Conservation (phyloP, 2,888 invertebrate species). For the Troides aeacus region DNA sequence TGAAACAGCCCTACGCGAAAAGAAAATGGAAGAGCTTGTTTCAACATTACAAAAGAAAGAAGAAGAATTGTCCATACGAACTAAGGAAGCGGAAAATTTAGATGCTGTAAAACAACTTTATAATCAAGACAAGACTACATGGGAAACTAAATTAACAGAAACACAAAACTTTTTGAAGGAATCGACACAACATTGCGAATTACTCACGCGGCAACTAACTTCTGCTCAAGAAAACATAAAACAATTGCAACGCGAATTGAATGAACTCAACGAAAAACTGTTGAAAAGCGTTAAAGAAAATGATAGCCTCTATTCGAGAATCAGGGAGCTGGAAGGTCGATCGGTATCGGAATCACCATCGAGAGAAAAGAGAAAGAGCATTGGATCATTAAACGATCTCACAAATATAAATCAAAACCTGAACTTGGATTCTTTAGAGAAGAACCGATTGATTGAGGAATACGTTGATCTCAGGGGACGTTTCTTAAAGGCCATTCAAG, state of each 20-base stretch:
- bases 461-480: slow-evolving; percentile 87
- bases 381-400: slow-evolving; percentile 89
- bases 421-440: slow-evolving; percentile 86
- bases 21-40: slow-evolving; percentile 88
- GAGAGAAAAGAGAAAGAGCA: slow-evolving; percentile 82
- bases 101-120: slow-evolving; percentile 82
- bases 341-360: slow-evolving; percentile 72
- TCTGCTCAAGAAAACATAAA: slow-evolving; percentile 83
- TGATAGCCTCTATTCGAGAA: slow-evolving; percentile 84
- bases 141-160: slow-evolving; percentile 84
- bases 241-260: slow-evolving; percentile 84
- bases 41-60: slow-evolving; percentile 88
- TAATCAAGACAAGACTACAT: slow-evolving; percentile 82
- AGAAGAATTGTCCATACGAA: slow-evolving; percentile 85
- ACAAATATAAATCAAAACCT: slow-evolving; percentile 88
- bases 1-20: slow-evolving; percentile 85
- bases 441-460: slow-evolving; percentile 88
- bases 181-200: slow-evolving; percentile 83
- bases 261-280: slow-evolving; percentile 83
- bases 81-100: slow-evolving; percentile 84
- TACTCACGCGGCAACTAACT: slow-evolving; percentile 83
- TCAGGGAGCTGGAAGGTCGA: slow-evolving; percentile 86
- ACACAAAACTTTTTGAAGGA: slow-evolving; percentile 84
- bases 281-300: slow-evolving; percentile 88
- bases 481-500: slow-evolving; percentile 90